These are phyloP conservation scores for Brachypalpus laphriformis DNA, from an alignment of 2,888 invertebrate genomes.

Conservation along the genomic window DNA sequence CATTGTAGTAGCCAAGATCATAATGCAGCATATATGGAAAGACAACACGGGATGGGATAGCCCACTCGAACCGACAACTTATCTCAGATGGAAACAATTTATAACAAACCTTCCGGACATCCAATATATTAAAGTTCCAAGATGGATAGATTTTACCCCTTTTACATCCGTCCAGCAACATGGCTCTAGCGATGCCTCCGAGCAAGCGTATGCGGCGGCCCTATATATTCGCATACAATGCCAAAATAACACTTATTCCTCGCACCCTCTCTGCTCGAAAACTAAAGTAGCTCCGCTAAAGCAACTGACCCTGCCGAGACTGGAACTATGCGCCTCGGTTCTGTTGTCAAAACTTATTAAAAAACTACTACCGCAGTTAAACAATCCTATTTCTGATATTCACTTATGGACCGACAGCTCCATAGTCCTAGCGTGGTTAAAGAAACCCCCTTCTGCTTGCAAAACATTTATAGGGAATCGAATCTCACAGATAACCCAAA, in stretches of 20 bases:
- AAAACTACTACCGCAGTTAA: not conserved
- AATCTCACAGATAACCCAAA: not conserved
- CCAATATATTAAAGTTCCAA: not conserved
- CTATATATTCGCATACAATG: slow-evolving; percentile 15
- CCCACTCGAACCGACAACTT: not conserved
- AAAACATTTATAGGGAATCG: slow-evolving; percentile 7
- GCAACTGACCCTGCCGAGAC: not conserved
- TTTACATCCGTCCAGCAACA: slow-evolving; percentile 9
- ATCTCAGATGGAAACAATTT: not conserved
- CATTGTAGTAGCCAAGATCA: not conserved
- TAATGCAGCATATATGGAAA: slow-evolving; percentile 11
- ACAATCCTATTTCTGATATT: not conserved
- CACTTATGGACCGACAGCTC: slow-evolving; percentile 5
- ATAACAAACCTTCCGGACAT: not conserved
- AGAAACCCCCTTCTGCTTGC: not conserved
- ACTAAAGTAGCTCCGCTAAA: slow-evolving; percentile 1
- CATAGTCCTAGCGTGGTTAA: not conserved
- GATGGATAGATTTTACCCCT: slow-evolving; percentile 37
- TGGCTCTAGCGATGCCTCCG: slow-evolving; percentile 38
- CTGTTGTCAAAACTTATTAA: not conserved
- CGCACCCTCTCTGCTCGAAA: not conserved
- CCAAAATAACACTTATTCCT: not conserved
- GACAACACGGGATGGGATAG: not conserved
- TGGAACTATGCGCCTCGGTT: not conserved
- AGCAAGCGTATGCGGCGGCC: slow-evolving; percentile 35